Percentiles rank a stretch among this genome's conserved stretches.
These are phyloP conservation scores for Harpegnathos saltator DNA, from an alignment of 1,140 invertebrate genomes.

Conservation along the genomic window DNA sequence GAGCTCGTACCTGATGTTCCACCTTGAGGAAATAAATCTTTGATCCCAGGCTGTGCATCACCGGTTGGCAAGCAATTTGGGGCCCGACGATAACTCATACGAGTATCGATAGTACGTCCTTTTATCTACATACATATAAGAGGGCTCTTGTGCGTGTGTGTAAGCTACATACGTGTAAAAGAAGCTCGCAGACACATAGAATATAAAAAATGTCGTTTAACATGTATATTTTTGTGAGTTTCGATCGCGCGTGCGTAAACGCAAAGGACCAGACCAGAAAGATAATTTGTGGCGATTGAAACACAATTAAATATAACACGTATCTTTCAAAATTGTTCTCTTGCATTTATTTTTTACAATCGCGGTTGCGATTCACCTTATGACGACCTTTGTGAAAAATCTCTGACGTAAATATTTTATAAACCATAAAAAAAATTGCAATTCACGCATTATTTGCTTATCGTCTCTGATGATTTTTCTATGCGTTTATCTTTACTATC, in stretches of 20 bases:
- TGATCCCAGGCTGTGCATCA: slow-evolving; percentile 83
- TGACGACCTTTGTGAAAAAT: too few relatives aligned
- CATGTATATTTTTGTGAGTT: background rate
- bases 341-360: too few relatives aligned
- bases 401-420: too few relatives aligned
- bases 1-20: slow-evolving; percentile 25
- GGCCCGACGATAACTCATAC: slow-evolving; percentile 85
- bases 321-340: too few relatives aligned
- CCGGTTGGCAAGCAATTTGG: slow-evolving; percentile 85
- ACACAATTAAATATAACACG: background rate
- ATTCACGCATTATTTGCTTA: too few relatives aligned
- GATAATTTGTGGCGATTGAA: slow-evolving; percentile 2
- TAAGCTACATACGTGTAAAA: slow-evolving; percentile 62
- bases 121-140: slow-evolving; percentile 52
- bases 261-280: background rate
- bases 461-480: too few relatives aligned
- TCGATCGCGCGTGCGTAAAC: slow-evolving; percentile 3
- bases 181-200: slow-evolving; percentile 70
- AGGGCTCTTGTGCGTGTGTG: slow-evolving; percentile 25
- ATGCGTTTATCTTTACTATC: too few relatives aligned
- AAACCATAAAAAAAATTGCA: too few relatives aligned
- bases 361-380: too few relatives aligned
- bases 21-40: slow-evolving; percentile 83
- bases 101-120: slow-evolving; percentile 82
- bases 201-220: slow-evolving; percentile 38